phyloP scores from a whole-genome alignment of 2,113 vertebrate genomes.

The Megaceryle maxima region DNA sequence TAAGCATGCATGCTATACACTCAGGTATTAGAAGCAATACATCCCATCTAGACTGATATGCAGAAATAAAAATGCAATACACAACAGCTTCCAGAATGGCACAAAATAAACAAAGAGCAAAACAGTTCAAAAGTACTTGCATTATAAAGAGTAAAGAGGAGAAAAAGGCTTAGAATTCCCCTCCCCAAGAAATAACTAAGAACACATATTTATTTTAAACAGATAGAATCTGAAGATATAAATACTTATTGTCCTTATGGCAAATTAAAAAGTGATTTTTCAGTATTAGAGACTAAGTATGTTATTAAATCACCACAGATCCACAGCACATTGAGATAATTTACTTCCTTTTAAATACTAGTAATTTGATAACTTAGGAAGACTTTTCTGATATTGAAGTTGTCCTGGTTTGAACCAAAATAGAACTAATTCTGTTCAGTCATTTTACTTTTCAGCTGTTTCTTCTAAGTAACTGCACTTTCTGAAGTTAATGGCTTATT shows the following conservation, averaged over 20 bases:
- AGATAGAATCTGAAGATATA: not conserved
- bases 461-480: too few relatives aligned
- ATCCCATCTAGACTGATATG: not conserved
- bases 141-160: not conserved
- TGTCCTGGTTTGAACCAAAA: too few relatives aligned
- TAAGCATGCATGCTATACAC: not conserved
- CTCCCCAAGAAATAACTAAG: not conserved
- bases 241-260: not conserved
- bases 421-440: too few relatives aligned
- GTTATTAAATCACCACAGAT: not conserved
- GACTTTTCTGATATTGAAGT: not conserved
- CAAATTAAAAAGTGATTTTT: not conserved
- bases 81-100: fast-evolving
- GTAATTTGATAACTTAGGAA: not conserved
- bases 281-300: not conserved
- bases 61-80: not conserved
- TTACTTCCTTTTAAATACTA: not conserved
- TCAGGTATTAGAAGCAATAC: not conserved
- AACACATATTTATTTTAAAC: not conserved
- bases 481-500: too few relatives aligned
- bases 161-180: not conserved
- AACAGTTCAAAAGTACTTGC: not conserved
- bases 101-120: not conserved
- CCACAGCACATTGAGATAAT: not conserved
- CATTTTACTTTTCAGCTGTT: too few relatives aligned